Percentiles rank a stretch among this genome's conserved stretches.
These are phyloP conservation scores for Iselma pallidipennis DNA, from an alignment of 2,888 invertebrate species.

Conservation along the genomic window DNA sequence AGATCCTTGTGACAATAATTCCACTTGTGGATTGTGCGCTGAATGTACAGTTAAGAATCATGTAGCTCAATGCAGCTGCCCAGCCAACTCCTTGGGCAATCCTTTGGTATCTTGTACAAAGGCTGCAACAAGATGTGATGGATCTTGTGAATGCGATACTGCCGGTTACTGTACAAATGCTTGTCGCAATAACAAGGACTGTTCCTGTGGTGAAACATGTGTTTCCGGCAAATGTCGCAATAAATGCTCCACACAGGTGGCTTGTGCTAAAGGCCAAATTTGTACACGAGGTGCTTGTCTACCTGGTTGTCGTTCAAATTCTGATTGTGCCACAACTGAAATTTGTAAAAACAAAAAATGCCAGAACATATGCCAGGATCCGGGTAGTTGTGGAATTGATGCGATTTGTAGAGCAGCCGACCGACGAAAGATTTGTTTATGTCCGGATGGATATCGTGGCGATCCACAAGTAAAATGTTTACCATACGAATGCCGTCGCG, in stretches of 20 bases:
- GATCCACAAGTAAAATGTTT: constrained; percentile 77
- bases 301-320: constrained; percentile 78
- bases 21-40: constrained; percentile 82
- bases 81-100: constrained; percentile 79
- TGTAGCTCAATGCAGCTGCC: constrained; percentile 84
- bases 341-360: constrained; percentile 74
- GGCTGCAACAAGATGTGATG: constrained; percentile 73
- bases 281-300: constrained; percentile 74
- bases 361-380: constrained; percentile 68
- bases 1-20: constrained; percentile 78
- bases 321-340: constrained; percentile 78
- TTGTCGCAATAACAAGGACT: constrained; percentile 70
- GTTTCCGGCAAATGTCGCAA: constrained; percentile 72
- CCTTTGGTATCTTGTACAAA: constrained; percentile 77
- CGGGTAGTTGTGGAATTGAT: constrained; percentile 76
- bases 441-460: constrained; percentile 83
- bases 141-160: constrained; percentile 79
- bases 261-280: constrained; percentile 76
- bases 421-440: constrained; percentile 83
- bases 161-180: constrained; percentile 76
- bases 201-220: constrained; percentile 83
- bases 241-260: constrained; percentile 68
- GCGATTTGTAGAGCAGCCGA: constrained; percentile 79
- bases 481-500: constrained; percentile 74
- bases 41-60: constrained; percentile 82